Percentiles rank a stretch among this genome's conserved stretches.
These are phyloP conservation scores for Apteryx mantelli DNA, from an alignment of 2,113 vertebrate genomes.

Conservation along the genomic window DNA sequence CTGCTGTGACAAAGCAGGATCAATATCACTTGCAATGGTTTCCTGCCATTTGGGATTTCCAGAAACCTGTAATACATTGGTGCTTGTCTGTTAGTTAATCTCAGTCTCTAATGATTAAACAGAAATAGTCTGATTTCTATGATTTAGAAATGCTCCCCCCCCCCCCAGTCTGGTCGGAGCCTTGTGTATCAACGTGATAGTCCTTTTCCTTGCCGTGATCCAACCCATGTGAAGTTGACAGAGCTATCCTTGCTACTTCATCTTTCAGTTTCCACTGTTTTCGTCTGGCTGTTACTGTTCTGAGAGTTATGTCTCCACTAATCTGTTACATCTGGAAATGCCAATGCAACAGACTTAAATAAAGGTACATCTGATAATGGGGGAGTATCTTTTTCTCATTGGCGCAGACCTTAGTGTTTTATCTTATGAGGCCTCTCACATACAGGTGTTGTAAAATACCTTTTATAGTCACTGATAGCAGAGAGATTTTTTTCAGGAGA, in stretches of 20 bases:
- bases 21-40: not conserved
- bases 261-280: not conserved
- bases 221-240: not conserved
- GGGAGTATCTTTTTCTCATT: not conserved
- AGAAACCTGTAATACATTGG: accelerated
- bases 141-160: accelerated
- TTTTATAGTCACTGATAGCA: not conserved
- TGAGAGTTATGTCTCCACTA: not conserved
- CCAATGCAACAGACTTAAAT: not conserved
- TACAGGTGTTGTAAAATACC: not conserved
- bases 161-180: not conserved
- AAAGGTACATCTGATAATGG: not conserved
- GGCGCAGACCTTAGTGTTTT: not conserved
- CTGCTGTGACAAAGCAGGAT: not conserved
- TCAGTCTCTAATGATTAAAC: not conserved
- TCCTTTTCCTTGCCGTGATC: not conserved
- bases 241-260: not conserved
- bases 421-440: not conserved
- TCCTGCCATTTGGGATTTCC: not conserved
- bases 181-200: accelerated
- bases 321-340: not conserved
- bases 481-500: not conserved
- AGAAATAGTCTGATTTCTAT: not conserved
- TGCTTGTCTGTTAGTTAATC: not conserved
- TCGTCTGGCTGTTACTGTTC: not conserved